phyloP scores from a whole-genome alignment of 1,140 invertebrate species.

The Formica selysi region DNA sequence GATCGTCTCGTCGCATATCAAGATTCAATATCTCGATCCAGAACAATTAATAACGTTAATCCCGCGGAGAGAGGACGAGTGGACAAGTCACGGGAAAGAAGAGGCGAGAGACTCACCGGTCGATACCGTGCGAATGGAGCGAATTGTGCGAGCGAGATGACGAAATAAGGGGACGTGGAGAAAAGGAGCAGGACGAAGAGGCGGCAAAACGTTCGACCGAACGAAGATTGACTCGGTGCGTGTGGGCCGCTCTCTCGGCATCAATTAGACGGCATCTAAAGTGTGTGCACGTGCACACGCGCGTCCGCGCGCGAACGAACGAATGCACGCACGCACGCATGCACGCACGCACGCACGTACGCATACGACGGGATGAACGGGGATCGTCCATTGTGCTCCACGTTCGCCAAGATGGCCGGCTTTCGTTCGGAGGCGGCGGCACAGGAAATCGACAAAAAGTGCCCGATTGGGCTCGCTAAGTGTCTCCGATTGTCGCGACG shows the following conservation, averaged over 20 bases:
- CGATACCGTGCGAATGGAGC: constrained; percentile 39
- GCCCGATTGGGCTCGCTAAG: constrained; percentile 64
- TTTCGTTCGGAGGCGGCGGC: constrained; percentile 24
- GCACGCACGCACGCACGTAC: constrained; percentile 31
- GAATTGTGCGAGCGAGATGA: constrained; percentile 12
- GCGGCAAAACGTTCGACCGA: constrained; percentile 72
- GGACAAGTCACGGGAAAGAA: background rate
- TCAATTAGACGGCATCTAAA: constrained; percentile 78
- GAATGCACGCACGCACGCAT: constrained; percentile 14
- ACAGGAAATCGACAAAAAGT: constrained; percentile 72
- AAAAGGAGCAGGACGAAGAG: constrained; percentile 56
- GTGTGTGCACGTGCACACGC: constrained; percentile 66
- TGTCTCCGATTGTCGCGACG: constrained; percentile 62
- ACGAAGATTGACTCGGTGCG: constrained; percentile 79
- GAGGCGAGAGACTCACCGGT: background rate
- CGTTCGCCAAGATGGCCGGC: constrained; percentile 72
- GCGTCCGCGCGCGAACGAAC: constrained; percentile 18
- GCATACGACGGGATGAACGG: constrained; percentile 42
- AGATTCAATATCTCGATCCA: constrained; percentile 63
- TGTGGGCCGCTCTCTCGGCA: constrained; percentile 78
- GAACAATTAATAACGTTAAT: constrained; percentile 74
- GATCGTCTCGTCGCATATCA: constrained; percentile 57
- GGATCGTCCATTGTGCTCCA: constrained; percentile 71
- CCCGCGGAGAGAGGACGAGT: constrained; percentile 7
- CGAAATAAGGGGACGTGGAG: constrained; percentile 14